phyloP scores from a whole-genome alignment of 2,888 invertebrate species.

The Cotesia congregata region DNA sequence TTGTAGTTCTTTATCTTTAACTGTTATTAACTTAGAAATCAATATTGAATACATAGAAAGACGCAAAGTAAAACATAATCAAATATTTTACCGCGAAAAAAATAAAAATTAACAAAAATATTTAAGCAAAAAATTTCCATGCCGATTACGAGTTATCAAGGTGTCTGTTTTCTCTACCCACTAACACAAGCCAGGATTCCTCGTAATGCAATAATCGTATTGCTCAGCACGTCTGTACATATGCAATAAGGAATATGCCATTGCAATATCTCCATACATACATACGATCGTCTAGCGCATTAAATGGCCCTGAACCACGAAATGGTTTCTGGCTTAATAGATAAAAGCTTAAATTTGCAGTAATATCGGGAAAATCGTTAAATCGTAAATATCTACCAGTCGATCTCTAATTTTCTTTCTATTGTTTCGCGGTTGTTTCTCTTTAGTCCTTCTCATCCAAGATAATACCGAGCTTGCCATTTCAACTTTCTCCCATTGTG shows the following conservation, averaged over 20 bases:
- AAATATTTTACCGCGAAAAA: no score
- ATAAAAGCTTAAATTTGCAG: not conserved
- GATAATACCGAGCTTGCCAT: not conserved
- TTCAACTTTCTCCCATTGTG: not conserved
- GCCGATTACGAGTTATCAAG: not conserved
- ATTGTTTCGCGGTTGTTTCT: not conserved
- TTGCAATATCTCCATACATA: constrained; percentile 36
- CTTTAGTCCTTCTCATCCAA: not conserved
- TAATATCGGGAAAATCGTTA: not conserved
- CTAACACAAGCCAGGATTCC: not conserved
- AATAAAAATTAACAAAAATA: not conserved
- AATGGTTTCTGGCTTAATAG: constrained; percentile 12
- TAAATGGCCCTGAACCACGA: constrained; percentile 15
- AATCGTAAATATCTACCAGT: not conserved
- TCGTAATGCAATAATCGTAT: constrained; percentile 57
- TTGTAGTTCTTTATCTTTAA: no score
- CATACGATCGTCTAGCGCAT: not conserved
- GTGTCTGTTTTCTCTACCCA: not conserved
- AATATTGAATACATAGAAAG: no score
- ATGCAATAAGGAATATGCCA: constrained; percentile 59
- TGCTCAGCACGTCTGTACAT: constrained; percentile 58
- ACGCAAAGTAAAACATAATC: no score
- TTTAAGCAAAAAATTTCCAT: not conserved
- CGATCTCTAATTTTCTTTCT: constrained; percentile 1
- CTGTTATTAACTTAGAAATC: no score